Conservation (phyloP, 2,888 invertebrate species). For the Dinocampus coccinellae region DNA sequence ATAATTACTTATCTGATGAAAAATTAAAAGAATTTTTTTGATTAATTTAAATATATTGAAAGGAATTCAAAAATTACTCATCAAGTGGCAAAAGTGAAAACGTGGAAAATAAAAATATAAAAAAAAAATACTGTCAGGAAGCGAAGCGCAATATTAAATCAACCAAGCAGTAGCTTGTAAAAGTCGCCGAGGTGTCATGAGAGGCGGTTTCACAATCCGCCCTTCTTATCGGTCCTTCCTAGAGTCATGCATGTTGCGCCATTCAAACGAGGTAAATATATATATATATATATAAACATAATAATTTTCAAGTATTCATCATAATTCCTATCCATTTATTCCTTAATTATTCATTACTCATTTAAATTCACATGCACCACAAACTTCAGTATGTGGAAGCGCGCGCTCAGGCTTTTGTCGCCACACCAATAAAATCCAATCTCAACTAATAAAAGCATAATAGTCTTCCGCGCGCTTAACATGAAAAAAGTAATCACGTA, state of each 20-base stretch:
- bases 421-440: constrained; percentile 19
- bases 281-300: background rate
- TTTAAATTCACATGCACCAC: background rate
- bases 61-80: background rate
- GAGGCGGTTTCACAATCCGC: constrained; percentile 69
- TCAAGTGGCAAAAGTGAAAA: background rate
- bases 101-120: background rate
- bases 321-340: background rate
- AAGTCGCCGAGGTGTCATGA: constrained; percentile 68
- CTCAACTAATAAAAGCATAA: constrained; percentile 13
- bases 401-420: background rate
- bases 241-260: constrained; percentile 70
- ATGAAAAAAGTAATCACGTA: background rate
- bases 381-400: background rate
- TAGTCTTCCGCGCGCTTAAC: constrained; percentile 6
- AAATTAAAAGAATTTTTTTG: background rate
- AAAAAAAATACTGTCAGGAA: background rate
- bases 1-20: too few relatives aligned
- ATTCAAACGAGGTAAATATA: constrained; percentile 66
- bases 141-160: constrained; percentile 18
- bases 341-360: background rate
- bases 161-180: constrained; percentile 59
- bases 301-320: background rate
- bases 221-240: constrained; percentile 67
- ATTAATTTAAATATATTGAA: background rate